Percentiles rank a stretch among this genome's conserved stretches.
These are phyloP conservation scores for Drosophila recens DNA, from an alignment of 2,888 invertebrate genomes.

Conservation along the genomic window DNA sequence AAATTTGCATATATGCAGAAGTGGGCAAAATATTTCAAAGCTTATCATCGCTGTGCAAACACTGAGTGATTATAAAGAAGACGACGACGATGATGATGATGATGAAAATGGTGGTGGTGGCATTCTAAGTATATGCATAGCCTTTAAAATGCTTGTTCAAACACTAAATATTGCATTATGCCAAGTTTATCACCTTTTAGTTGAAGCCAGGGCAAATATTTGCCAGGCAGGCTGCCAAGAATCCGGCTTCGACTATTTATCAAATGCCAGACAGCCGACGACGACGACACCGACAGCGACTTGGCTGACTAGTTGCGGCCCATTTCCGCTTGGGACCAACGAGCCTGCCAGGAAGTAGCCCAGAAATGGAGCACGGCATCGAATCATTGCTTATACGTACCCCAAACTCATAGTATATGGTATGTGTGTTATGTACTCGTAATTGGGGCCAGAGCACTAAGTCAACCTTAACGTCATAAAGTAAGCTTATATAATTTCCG, in stretches of 20 bases:
- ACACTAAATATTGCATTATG: conserved; percentile 74
- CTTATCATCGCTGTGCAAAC: conserved; percentile 65
- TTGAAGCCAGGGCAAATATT: conserved; percentile 63
- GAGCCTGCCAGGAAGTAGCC: conserved; percentile 47
- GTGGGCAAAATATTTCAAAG: conserved; percentile 60
- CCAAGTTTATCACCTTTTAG: conserved; percentile 74
- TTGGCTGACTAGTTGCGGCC: conserved; percentile 44
- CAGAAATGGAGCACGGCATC: conserved; percentile 60
- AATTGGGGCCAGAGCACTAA: conserved; percentile 62
- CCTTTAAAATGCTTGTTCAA: conserved; percentile 56
- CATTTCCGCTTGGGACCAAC: conserved; percentile 34
- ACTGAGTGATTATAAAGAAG: conserved; percentile 21
- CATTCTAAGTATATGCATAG: background rate
- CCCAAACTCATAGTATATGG: conserved; percentile 2
- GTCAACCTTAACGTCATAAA: conserved; percentile 64
- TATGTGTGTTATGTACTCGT: conserved; percentile 18
- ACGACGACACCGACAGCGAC: background rate
- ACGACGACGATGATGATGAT: conserved; percentile 3
- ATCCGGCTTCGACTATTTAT: conserved; percentile 56
- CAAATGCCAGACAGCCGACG: conserved; percentile 38
- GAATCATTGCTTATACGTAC: conserved; percentile 36
- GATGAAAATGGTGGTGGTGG: conserved; percentile 4
- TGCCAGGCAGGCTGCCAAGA: conserved; percentile 49
- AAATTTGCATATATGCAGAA: conserved; percentile 51
- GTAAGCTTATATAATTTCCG: conserved; percentile 72